Conservation (phyloP, 2,888 invertebrate genomes). For the Stramonita haemastoma region DNA sequence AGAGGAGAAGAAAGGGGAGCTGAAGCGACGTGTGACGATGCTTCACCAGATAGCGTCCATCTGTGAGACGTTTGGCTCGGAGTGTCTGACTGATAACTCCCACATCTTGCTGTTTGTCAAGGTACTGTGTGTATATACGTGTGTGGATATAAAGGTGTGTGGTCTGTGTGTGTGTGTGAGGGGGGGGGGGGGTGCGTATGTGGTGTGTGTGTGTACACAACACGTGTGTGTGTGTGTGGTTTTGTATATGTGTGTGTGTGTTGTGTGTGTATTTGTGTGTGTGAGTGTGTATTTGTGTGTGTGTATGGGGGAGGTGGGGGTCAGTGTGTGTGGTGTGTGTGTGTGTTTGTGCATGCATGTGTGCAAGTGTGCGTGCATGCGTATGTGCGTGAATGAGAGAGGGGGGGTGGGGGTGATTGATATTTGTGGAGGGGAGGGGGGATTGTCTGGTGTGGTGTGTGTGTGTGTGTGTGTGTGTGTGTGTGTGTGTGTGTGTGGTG, state of each 20-base stretch:
- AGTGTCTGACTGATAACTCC: constrained; percentile 63
- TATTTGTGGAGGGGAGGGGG: no score
- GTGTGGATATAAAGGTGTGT: background rate
- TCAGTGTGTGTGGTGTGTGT: no score
- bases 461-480: constrained; percentile 11
- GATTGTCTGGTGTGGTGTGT: background rate
- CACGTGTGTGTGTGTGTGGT: no score
- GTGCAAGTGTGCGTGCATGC: no score
- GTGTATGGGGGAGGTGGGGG: no score
- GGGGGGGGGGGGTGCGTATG: background rate
- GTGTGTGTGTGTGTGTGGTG: constrained; percentile 2
- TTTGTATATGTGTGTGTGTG: no score
- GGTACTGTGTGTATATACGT: constrained; percentile 52
- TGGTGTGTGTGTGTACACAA: background rate
- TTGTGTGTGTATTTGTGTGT: no score
- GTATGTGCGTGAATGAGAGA: no score
- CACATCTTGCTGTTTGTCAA: constrained; percentile 72
- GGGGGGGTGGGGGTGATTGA: no score
- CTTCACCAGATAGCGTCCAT: constrained; percentile 67
- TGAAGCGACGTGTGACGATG: constrained; percentile 54
- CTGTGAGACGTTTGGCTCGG: constrained; percentile 68
- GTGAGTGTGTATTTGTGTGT: no score
- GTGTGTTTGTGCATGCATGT: no score
- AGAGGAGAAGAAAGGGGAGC: constrained; percentile 50
- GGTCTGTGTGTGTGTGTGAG: background rate